Evolutionary conservation across 1,140 invertebrate genomes (phyloP), one percentile per base, ranked within the genome.

Genomic region (Adoxophyes honmai): DNA sequence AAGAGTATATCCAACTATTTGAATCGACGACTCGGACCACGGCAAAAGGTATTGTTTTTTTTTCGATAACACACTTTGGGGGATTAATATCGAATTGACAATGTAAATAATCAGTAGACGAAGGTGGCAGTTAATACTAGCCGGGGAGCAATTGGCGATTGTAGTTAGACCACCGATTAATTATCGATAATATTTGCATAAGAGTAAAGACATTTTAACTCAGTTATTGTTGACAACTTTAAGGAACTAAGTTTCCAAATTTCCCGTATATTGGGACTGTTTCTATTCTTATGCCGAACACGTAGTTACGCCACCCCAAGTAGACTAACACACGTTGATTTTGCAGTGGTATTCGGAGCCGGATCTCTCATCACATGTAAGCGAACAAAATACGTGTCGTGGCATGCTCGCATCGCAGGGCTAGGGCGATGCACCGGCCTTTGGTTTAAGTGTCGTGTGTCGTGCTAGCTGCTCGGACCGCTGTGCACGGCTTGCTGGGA

Each of bases 1-100:
- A 95, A 96, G 88, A 93, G 95, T 42, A 93, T 96, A 38, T 94
- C 95, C 1, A 95, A 94, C 78, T 95, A 96, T 73, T 95, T 96
- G 68, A 89, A 86, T 64, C 72, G 82, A 42, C 77, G 80, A 28
- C 73, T 84, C 36, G 79, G 81, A 73, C 78, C 81, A 54, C 75
- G 76, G 35, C 73, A 81, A 10, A 87, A 87, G 84, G 84, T 84
- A 83, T 18, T 42, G 35, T 28, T 55, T 60, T 33, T 52, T 64
- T 38, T 59, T n/a, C n/a, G n/a, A n/a, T n/a, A n/a, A n/a, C n/a
- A n/a, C 55, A 53, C 52, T 42, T 35, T 11, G 34, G 16, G 10
- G 34, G 38, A 61, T 52, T 48, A 57, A 34, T 28, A 11, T 35
- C 52, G 44, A 75, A 75, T 78, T 65, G 71, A 80, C 80, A 79